Conservation (phyloP, 2,797 vertebrate species). For the Choloepus didactylus region DNA sequence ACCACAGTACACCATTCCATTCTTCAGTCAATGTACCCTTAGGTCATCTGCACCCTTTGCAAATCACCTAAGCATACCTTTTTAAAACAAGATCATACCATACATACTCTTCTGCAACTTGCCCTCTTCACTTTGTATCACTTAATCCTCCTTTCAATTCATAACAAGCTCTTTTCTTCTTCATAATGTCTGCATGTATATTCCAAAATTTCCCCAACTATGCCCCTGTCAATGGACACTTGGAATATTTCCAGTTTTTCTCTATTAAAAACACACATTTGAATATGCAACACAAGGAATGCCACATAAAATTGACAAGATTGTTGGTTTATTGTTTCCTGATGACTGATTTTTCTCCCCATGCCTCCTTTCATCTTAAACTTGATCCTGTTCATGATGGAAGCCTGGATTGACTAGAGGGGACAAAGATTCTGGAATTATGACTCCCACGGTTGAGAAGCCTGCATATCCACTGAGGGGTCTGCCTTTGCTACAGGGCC, state of each 20-base stretch:
- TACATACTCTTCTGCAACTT: conserved; percentile 3
- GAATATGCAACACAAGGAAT: not conserved
- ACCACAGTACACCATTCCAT: too few relatives aligned
- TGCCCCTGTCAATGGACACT: not conserved
- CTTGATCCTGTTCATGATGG: not conserved
- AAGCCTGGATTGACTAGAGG: not conserved
- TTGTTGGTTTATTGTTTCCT: not conserved
- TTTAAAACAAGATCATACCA: not conserved
- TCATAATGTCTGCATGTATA: not conserved
- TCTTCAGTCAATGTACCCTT: too few relatives aligned
- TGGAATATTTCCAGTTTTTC: not conserved
- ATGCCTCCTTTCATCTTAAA: not conserved
- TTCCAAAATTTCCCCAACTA: not conserved
- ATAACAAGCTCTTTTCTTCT: not conserved
- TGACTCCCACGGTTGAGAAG: not conserved
- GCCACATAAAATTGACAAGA: not conserved
- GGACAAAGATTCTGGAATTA: not conserved
- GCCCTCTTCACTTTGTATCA: conserved; percentile 26
- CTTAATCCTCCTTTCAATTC: not conserved
- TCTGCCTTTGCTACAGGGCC: not conserved
- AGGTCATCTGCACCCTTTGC: too few relatives aligned
- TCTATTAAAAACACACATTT: not conserved
- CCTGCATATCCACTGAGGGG: not conserved
- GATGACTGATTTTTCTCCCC: not conserved
- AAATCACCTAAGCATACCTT: not conserved